phyloP scores from a whole-genome alignment of 2,113 vertebrate genomes.

The Spea multiplicata region DNA sequence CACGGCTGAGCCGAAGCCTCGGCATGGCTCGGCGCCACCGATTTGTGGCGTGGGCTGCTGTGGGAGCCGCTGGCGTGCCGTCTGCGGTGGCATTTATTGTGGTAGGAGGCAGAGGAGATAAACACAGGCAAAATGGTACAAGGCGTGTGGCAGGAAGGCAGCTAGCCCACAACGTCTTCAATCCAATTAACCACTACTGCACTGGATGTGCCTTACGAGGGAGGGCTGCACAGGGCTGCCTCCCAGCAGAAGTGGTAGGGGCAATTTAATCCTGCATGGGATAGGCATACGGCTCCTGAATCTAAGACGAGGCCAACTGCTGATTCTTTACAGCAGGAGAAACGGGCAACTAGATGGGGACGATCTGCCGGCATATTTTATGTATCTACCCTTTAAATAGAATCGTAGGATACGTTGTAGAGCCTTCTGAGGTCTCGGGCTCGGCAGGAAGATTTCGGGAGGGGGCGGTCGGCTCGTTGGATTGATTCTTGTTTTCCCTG shows the following conservation, averaged over 20 bases:
- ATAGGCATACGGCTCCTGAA: no score
- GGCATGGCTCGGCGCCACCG: constrained; percentile 24
- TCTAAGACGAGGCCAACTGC: no score
- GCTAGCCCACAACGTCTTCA: constrained; percentile 23
- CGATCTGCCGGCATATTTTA: no score
- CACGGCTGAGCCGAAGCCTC: constrained; percentile 28
- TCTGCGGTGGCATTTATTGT: constrained; percentile 35
- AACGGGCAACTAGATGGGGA: no score
- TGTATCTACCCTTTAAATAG: no score
- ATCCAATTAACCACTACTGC: constrained; percentile 29
- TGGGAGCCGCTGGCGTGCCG: constrained; percentile 32
- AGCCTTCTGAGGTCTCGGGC: neutral
- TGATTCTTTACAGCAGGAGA: no score
- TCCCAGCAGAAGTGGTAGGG: no score
- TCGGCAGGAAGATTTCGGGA: neutral
- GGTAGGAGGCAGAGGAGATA: constrained; percentile 29
- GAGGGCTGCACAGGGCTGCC: neutral
- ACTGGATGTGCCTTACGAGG: neutral
- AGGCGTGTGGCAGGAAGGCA: constrained; percentile 27
- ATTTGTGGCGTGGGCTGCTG: constrained; percentile 16
- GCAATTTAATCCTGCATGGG: no score
- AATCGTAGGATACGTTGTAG: neutral
- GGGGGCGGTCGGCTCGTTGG: neutral
- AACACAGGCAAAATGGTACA: constrained; percentile 35
- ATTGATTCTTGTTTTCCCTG: no score